phyloP scores from a whole-genome alignment of 2,888 invertebrate genomes.

The Epistrophe eligans region DNA sequence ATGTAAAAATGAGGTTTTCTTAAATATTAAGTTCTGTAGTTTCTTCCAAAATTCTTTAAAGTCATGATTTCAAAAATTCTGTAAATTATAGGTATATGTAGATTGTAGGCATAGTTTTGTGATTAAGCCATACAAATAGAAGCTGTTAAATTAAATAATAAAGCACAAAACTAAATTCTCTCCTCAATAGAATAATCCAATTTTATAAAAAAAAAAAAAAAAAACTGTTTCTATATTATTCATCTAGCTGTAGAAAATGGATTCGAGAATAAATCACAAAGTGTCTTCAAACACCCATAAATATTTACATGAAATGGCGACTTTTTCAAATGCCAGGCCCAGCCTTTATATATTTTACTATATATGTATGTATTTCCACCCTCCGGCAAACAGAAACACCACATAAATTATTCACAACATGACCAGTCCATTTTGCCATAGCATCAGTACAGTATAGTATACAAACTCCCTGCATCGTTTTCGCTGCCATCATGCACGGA shows the following conservation, averaged over 20 bases:
- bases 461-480: slow-evolving; percentile 66
- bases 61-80: too few species aligned
- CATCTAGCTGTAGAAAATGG: background rate
- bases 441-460: too few species aligned
- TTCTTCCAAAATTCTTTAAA: too few species aligned
- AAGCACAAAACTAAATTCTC: too few species aligned
- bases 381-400: slow-evolving; percentile 59
- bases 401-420: slow-evolving; percentile 72
- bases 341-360: slow-evolving; percentile 19
- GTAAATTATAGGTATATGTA: too few species aligned
- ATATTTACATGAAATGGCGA: slow-evolving; percentile 62
- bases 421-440: slow-evolving; percentile 72
- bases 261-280: slow-evolving; percentile 42
- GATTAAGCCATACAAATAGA: too few species aligned
- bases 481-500: slow-evolving; percentile 65
- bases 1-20: too few species aligned
- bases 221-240: background rate
- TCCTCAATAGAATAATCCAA: too few species aligned
- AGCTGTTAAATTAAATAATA: too few species aligned
- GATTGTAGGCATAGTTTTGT: too few species aligned
- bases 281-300: slow-evolving; percentile 42
- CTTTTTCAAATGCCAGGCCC: slow-evolving; percentile 22
- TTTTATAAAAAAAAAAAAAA: background rate
- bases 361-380: too few species aligned
- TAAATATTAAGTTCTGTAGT: too few species aligned